A percentile compares a stretch with the other conserved stretches of the same genome.
Evolutionary conservation across 2,888 invertebrate species (phyloP).

Genomic region (Tetranychus piercei): DNA sequence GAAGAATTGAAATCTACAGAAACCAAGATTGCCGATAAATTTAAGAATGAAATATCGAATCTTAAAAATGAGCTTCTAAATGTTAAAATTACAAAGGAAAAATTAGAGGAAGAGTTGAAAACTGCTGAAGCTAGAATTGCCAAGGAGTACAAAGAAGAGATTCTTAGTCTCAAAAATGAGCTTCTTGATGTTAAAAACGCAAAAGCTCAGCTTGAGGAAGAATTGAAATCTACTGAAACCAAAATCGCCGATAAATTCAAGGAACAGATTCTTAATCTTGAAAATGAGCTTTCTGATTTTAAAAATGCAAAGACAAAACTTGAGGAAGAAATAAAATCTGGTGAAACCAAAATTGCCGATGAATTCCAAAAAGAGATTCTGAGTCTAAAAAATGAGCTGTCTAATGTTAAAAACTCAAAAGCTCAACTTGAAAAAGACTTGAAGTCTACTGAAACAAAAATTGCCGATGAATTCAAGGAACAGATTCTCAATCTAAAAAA

Average conservation of each 20-base stretch:
- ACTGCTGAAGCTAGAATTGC: background rate
- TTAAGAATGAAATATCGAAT: background rate
- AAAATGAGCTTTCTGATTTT: background rate
- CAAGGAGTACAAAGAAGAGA: background rate
- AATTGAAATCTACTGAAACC: background rate
- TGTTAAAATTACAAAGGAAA: background rate
- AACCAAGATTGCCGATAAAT: background rate
- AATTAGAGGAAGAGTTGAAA: background rate
- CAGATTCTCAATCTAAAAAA: background rate
- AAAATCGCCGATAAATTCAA: background rate
- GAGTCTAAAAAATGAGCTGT: background rate
- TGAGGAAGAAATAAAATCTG: background rate
- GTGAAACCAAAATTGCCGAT: background rate
- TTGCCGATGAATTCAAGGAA: background rate
- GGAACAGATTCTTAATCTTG: background rate
- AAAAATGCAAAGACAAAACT: conserved; percentile 2
- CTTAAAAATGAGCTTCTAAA: background rate
- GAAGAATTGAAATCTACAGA: background rate
- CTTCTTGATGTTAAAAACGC: background rate
- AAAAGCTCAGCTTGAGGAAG: background rate
- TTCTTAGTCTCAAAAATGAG: background rate
- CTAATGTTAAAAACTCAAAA: background rate
- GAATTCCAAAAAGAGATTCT: background rate
- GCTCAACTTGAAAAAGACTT: background rate
- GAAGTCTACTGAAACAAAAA: background rate